Evolutionary conservation across 2,888 invertebrate species (phyloP).

Genomic region (Nineta flava): DNA sequence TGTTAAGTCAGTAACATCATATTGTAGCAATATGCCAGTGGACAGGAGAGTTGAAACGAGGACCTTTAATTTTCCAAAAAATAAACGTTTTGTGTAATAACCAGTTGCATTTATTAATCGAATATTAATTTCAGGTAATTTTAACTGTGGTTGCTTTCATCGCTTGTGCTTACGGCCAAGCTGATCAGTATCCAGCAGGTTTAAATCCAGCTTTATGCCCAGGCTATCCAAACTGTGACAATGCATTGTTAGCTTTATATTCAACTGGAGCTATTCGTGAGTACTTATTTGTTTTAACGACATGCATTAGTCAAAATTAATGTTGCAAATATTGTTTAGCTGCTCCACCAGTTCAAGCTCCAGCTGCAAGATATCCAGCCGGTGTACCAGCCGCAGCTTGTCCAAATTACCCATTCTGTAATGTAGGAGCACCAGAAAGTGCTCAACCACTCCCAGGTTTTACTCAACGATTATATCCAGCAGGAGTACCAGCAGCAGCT

Average conservation of each 20-base stretch:
- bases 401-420: conserved; percentile 43
- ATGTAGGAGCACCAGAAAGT: neutral
- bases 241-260: conserved; percentile 29
- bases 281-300: neutral
- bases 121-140: too few species aligned
- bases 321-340: too few species aligned
- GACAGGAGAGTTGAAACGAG: too few species aligned
- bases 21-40: too few species aligned
- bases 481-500: conserved; percentile 33
- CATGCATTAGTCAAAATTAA: too few species aligned
- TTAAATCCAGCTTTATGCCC: conserved; percentile 40
- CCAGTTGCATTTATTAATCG: too few species aligned
- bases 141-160: neutral
- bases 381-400: conserved; percentile 35
- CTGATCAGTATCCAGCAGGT: conserved; percentile 37
- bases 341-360: conserved; percentile 12
- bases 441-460: conserved; percentile 4
- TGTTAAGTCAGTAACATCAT: too few species aligned
- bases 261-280: conserved; percentile 25
- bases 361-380: conserved; percentile 32
- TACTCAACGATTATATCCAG: conserved; percentile 29
- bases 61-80: too few species aligned
- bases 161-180: conserved; percentile 17
- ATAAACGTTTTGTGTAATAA: too few species aligned
- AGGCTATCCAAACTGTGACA: conserved; percentile 39